phyloP scores from a whole-genome alignment of 2,888 invertebrate species.

The Cantharis rufa region DNA sequence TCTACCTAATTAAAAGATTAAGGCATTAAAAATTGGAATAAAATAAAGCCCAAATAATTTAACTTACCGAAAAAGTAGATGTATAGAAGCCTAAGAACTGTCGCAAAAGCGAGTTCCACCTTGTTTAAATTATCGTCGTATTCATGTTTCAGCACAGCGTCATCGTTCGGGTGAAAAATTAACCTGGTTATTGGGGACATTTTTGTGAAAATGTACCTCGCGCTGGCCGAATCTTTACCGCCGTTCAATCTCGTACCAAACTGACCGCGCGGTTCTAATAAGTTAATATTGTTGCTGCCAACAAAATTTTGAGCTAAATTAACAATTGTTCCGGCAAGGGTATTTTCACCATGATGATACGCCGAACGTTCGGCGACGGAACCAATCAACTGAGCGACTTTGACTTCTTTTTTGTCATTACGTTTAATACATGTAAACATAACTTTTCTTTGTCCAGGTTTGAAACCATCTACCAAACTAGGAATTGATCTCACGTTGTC shows the following conservation, averaged over 20 bases:
- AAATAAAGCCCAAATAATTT: too few species aligned
- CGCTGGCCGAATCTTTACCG: slow-evolving; percentile 96
- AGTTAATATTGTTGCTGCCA: slow-evolving; percentile 96
- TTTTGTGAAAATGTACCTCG: slow-evolving; percentile 94
- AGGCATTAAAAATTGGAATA: too few species aligned
- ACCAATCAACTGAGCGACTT: slow-evolving; percentile 97
- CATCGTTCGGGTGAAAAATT: slow-evolving; percentile 88
- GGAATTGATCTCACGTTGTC: slow-evolving; percentile 89
- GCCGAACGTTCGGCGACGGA: slow-evolving; percentile 97
- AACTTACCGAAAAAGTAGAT: too few species aligned
- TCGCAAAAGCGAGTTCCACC: too few species aligned
- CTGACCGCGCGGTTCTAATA: slow-evolving; percentile 94
- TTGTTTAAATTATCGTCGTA: slow-evolving; percentile 94
- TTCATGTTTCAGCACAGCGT: slow-evolving; percentile 82
- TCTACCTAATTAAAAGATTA: too few species aligned
- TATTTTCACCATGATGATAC: slow-evolving; percentile 97
- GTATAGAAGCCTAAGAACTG: too few species aligned
- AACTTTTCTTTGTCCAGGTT: slow-evolving; percentile 97
- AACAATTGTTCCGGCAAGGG: slow-evolving; percentile 93
- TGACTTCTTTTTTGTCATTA: slow-evolving; percentile 93
- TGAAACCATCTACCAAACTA: slow-evolving; percentile 83
- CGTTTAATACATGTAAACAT: slow-evolving; percentile 94
- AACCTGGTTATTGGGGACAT: slow-evolving; percentile 81
- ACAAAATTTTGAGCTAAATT: slow-evolving; percentile 98
- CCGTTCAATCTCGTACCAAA: slow-evolving; percentile 92